Evolutionary conservation across 2,888 invertebrate genomes (phyloP).

Genomic region (Chrysina gloriosa): DNA sequence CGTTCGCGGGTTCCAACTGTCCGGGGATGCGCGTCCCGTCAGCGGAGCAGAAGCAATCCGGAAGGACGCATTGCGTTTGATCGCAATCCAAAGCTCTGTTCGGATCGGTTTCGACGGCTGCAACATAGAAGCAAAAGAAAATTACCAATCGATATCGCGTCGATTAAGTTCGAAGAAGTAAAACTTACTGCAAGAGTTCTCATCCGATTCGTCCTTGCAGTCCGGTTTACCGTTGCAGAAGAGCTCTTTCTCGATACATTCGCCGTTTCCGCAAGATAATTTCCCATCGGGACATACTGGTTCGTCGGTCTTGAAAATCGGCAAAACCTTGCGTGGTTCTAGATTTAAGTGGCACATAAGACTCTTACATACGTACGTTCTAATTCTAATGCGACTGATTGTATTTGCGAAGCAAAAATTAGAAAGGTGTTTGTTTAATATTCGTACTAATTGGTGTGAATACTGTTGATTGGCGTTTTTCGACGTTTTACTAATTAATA

Average conservation of each 20-base stretch:
- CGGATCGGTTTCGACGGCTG: conserved; percentile 90
- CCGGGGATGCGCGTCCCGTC: conserved; percentile 92
- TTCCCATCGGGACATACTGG: conserved; percentile 92
- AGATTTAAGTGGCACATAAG: conserved; percentile 60
- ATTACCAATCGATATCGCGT: not conserved
- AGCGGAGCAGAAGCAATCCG: conserved; percentile 93
- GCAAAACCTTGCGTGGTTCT: conserved; percentile 91
- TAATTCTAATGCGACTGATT: not conserved
- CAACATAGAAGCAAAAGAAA: conserved; percentile 52
- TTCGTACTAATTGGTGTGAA: not conserved
- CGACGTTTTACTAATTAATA: conserved; percentile 10
- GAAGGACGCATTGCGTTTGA: conserved; percentile 86
- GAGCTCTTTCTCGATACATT: conserved; percentile 90
- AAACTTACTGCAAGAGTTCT: conserved; percentile 93
- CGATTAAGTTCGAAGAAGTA: not conserved
- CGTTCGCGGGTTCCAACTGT: conserved; percentile 82
- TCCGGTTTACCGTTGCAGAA: conserved; percentile 95
- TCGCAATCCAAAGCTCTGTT: conserved; percentile 94
- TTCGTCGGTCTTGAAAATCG: conserved; percentile 92
- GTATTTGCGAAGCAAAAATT: not conserved
- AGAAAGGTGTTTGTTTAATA: not conserved
- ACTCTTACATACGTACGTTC: not conserved
- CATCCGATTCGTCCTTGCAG: conserved; percentile 94
- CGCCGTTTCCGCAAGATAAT: conserved; percentile 91
- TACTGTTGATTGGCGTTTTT: conserved; percentile 41